A percentile compares a stretch with the other conserved stretches of the same genome.
These are phyloP conservation scores for Cydia pomonella DNA, from an alignment of 1,140 invertebrate species.

Conservation along the genomic window DNA sequence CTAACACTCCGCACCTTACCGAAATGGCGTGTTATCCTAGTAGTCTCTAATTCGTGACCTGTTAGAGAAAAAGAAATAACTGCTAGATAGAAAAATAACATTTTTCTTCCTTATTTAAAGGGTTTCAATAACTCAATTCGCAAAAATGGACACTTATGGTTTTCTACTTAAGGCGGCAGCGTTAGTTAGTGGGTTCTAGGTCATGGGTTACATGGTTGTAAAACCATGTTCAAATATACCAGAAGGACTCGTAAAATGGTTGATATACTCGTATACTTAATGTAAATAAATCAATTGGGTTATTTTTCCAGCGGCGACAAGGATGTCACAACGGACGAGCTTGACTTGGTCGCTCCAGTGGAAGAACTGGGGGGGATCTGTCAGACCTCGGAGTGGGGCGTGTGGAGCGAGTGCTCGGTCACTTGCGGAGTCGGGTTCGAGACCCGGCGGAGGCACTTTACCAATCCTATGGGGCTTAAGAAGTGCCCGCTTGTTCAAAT, in stretches of 20 bases:
- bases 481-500: constrained; percentile 86
- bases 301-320: constrained; percentile 44
- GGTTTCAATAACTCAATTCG: too few relatives aligned
- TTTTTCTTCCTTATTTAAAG: too few relatives aligned
- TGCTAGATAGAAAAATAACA: too few relatives aligned
- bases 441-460: constrained; percentile 87
- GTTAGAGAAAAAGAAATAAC: too few relatives aligned
- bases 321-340: constrained; percentile 39
- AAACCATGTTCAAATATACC: not conserved
- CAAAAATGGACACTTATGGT: too few relatives aligned
- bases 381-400: constrained; percentile 86
- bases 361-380: constrained; percentile 82
- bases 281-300: not conserved
- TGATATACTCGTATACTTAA: too few relatives aligned
- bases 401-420: constrained; percentile 91
- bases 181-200: too few relatives aligned
- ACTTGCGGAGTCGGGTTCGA: constrained; percentile 90
- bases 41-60: too few relatives aligned
- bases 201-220: too few relatives aligned
- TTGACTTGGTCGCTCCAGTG: constrained; percentile 38
- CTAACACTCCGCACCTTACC: too few relatives aligned
- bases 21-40: too few relatives aligned
- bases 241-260: not conserved
- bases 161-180: too few relatives aligned
- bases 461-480: constrained; percentile 87